Conservation (phyloP, 2,888 invertebrate species). For the Nephrotoma appendiculata region DNA sequence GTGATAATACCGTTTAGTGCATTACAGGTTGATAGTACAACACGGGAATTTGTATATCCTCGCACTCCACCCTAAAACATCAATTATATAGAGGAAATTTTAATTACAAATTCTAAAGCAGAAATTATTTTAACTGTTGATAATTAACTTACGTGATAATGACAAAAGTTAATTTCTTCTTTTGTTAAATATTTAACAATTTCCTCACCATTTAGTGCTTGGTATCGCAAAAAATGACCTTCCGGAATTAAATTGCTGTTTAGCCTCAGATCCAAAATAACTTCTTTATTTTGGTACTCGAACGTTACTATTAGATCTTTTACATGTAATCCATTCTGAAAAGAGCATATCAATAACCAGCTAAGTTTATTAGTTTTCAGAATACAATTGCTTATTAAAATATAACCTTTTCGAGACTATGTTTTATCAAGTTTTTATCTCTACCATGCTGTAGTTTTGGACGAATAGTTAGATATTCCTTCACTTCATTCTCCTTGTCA, state of each 20-base stretch:
- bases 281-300: constrained; percentile 48
- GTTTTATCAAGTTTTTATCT: too few species aligned
- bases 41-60: constrained; percentile 56
- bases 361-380: too few species aligned
- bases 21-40: constrained; percentile 69
- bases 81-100: too few species aligned
- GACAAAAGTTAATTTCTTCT: constrained; percentile 32
- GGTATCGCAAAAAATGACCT: constrained; percentile 30
- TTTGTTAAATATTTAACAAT: constrained; percentile 30
- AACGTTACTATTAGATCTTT: constrained; percentile 42
- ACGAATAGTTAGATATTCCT: too few species aligned
- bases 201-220: constrained; percentile 21
- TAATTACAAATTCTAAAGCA: too few species aligned
- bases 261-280: constrained; percentile 27
- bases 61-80: constrained; percentile 45
- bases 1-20: constrained; percentile 63
- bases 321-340: constrained; percentile 23
- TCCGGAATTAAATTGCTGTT: constrained; percentile 29
- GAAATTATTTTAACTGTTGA: too few species aligned
- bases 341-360: not conserved
- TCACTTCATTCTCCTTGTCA: too few species aligned
- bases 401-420: too few species aligned
- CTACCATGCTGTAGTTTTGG: too few species aligned
- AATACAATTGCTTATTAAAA: too few species aligned
- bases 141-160: constrained; percentile 27